Base-by-base conservation (phyloP, 2,797 vertebrate species). In the Myoxocephalus aenaeus region DNA sequence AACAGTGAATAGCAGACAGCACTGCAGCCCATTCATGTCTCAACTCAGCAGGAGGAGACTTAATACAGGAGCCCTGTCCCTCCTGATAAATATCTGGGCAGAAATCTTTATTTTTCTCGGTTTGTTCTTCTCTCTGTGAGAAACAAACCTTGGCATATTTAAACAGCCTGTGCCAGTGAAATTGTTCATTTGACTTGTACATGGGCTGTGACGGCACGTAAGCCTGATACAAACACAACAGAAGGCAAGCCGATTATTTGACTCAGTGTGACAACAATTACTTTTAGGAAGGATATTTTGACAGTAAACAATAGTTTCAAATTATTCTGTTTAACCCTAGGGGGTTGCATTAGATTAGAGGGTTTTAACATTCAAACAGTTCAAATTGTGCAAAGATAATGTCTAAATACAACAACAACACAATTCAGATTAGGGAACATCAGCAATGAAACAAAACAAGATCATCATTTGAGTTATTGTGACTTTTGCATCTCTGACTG, bases 11-110 rank as follows among this genome's bases (percentile, higher is more conserved):
- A 17, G 63, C 81, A 84, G 67, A 75, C 75, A 83, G 75, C 56
- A 66, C 78, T 56, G 77, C 71, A 67, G 79, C 82, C 88, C 84
- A 78, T 86, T 65, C 69, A 81, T 66, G 75, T 85, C 81, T 85
- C 66, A 54, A 18, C 75, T 59, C 84, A 87, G 86, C 83, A 85
- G 86, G 78, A 84, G 73, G 81, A 83, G 87, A 85, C 90, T 90
- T 91, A 89, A 81, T 76, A 68, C 79, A 82, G 80, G 73, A 85
- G 77, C 73, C 32, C 54, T 32, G 51, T 74, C 80, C 53, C 11
- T 82, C 76, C 67, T 71, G 64, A 58, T 70, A 84, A 86, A 90
- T 84, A 89, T 86, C 83, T 89, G 84, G 69, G 11, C 68, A 83
- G 73, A 86, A 78, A 83, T 79, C 72, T 67, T 51, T 40, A 44